Evolutionary conservation across 2,888 invertebrate species (phyloP).

Genomic region (Xanthorhoe spadicearia): DNA sequence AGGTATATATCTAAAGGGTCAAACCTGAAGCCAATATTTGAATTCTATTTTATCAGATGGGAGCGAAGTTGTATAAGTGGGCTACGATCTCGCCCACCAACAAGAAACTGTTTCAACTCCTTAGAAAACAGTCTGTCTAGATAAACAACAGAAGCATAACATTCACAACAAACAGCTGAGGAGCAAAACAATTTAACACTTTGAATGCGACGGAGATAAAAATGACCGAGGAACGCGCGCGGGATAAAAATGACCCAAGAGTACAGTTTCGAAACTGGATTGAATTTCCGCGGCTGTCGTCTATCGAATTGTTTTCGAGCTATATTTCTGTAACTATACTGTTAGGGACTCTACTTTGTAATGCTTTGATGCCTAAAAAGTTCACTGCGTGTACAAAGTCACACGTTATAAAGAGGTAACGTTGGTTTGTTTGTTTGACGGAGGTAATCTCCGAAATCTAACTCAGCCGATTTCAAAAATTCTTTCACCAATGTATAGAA

Average conservation of each 20-base stretch:
- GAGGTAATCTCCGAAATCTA: too few relatives aligned
- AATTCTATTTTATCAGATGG: too few relatives aligned
- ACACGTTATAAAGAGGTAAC: too few relatives aligned
- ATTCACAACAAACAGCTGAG: constrained; percentile 25
- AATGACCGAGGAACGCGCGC: constrained; percentile 32
- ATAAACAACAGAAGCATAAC: constrained; percentile 10
- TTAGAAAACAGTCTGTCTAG: not conserved
- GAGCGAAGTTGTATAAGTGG: too few relatives aligned
- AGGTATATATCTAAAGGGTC: too few relatives aligned
- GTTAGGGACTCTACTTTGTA: constrained; percentile 24
- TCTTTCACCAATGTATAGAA: too few relatives aligned
- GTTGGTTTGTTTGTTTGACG: too few relatives aligned
- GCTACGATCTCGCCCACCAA: too few relatives aligned
- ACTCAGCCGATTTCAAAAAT: too few relatives aligned
- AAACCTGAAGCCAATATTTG: too few relatives aligned
- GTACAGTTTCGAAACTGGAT: constrained; percentile 47
- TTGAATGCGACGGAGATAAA: constrained; percentile 36
- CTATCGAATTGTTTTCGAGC: constrained; percentile 58
- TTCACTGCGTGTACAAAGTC: too few relatives aligned
- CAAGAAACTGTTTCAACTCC: not conserved
- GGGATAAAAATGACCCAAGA: constrained; percentile 46
- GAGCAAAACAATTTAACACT: constrained; percentile 41
- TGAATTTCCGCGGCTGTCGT: constrained; percentile 56
- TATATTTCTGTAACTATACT: constrained; percentile 53
- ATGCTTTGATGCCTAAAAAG: not conserved